Percentiles rank a stretch among this genome's conserved stretches.
Evolutionary conservation across 2,888 invertebrate species (phyloP).

Genomic region (Stenoptilia bipunctidactyla): DNA sequence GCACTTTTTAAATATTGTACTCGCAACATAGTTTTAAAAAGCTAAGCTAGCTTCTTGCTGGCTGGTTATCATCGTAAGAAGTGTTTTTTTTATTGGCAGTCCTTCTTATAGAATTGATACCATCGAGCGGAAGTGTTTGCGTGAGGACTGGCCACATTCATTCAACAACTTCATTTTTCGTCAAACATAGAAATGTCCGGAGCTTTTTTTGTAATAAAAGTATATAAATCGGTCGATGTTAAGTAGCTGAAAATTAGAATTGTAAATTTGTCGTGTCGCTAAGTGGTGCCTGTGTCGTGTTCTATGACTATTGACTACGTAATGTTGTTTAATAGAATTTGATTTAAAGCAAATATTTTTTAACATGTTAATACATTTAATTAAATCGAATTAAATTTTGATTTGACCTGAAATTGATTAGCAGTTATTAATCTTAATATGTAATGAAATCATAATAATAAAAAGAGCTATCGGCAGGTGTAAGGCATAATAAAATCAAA

Average conservation of each 20-base stretch:
- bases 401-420: too few species aligned
- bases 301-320: constrained; percentile 2
- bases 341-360: constrained; percentile 3
- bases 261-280: constrained; percentile 42
- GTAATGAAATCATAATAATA: constrained; percentile 21
- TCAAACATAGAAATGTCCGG: constrained; percentile 35
- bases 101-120: constrained; percentile 4
- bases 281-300: constrained; percentile 21
- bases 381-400: too few species aligned
- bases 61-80: too few species aligned
- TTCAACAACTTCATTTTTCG: constrained; percentile 59
- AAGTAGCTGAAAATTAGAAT: constrained; percentile 47
- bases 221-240: constrained; percentile 32
- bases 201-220: constrained; percentile 20
- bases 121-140: constrained; percentile 34
- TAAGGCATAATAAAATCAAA: constrained; percentile 42
- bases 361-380: not conserved
- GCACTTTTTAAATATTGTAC: too few species aligned
- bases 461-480: constrained; percentile 39
- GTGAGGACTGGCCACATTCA: constrained; percentile 34
- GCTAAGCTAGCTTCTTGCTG: too few species aligned
- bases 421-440: too few species aligned
- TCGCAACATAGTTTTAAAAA: too few species aligned
- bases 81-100: not conserved
- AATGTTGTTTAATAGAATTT: not conserved